phyloP scores from a whole-genome alignment of 2,113 vertebrate genomes.

The Semnornis frantzii region DNA sequence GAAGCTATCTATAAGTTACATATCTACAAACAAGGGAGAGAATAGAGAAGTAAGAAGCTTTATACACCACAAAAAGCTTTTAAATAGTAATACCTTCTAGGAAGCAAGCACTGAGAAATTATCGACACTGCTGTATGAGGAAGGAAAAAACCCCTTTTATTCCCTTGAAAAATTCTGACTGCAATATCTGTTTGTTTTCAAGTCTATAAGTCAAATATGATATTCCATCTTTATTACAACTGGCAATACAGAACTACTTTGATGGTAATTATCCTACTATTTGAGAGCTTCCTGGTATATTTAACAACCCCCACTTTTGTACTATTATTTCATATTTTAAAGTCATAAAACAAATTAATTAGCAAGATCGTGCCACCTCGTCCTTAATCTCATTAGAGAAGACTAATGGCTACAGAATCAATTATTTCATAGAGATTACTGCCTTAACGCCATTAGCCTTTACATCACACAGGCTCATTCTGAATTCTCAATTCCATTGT shows the following conservation, averaged over 20 bases:
- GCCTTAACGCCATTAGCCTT: background rate
- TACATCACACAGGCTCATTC: background rate
- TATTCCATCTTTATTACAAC: no score
- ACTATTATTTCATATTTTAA: background rate
- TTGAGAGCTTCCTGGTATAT: background rate
- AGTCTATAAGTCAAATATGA: background rate
- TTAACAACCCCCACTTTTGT: background rate
- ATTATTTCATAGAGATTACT: background rate
- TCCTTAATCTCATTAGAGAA: conserved; percentile 1
- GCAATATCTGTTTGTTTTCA: background rate
- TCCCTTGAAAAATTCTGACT: no score
- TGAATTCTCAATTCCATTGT: background rate
- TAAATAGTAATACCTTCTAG: no score
- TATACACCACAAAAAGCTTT: no score
- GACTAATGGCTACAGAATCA: background rate
- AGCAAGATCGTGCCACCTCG: background rate
- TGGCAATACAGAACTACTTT: background rate
- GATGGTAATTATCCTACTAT: background rate
- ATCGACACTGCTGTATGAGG: no score
- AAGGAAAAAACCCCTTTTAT: no score
- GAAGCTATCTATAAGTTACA: no score
- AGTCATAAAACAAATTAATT: conserved; percentile 29
- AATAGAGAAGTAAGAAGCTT: no score
- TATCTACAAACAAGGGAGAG: no score
- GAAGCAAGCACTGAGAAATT: no score